These are phyloP conservation scores for Mercenaria mercenaria DNA, from an alignment of 1,140 invertebrate species.

Conservation along the genomic window DNA sequence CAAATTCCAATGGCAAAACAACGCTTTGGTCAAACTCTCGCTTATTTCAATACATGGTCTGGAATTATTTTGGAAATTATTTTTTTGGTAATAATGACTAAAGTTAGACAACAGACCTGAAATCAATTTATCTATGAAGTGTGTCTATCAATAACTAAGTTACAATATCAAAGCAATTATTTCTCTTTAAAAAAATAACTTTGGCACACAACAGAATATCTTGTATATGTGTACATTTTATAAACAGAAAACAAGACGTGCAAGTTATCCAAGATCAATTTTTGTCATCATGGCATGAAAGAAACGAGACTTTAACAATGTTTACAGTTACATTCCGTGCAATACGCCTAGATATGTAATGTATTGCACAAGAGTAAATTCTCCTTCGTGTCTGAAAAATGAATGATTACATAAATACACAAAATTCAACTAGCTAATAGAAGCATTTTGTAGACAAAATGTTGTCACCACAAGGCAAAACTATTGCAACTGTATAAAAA, in stretches of 20 bases:
- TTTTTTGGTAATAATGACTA: too few species aligned
- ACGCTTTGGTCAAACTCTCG: not conserved
- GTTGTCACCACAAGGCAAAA: too few species aligned
- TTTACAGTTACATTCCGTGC: not conserved
- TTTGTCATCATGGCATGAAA: slow-evolving; percentile 1
- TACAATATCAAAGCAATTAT: not conserved
- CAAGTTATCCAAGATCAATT: not conserved
- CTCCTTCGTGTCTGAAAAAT: not conserved
- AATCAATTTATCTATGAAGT: too few species aligned
- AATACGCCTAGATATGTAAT: not conserved
- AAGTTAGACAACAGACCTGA: too few species aligned
- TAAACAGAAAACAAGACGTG: not conserved
- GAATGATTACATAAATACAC: not conserved
- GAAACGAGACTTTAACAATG: slow-evolving; percentile 8
- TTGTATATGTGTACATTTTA: not conserved
- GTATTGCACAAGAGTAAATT: slow-evolving; percentile 13
- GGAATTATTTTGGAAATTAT: too few species aligned
- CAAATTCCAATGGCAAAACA: not conserved
- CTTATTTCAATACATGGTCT: not conserved
- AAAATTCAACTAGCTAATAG: not conserved
- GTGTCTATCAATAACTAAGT: not conserved
- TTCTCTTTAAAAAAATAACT: not conserved
- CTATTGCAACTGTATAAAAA: too few species aligned
- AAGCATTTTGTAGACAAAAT: too few species aligned
- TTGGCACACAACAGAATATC: slow-evolving; percentile 8